These are phyloP conservation scores for Takifugu flavidus DNA, from an alignment of 2,113 vertebrate species.

Conservation along the genomic window DNA sequence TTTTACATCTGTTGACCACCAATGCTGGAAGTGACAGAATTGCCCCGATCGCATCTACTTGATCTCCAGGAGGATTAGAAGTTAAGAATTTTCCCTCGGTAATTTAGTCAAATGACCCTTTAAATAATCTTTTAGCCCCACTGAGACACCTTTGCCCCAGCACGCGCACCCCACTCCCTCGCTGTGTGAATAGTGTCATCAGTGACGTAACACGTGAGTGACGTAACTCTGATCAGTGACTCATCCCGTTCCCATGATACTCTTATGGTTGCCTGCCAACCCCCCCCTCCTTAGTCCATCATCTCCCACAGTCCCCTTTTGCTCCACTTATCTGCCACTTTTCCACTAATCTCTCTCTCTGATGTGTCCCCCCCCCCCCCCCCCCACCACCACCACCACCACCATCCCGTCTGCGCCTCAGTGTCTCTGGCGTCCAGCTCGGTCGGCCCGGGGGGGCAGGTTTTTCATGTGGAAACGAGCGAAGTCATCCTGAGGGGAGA, in stretches of 20 bases:
- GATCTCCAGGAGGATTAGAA: no score
- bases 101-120: no score
- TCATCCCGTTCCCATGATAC: conserved; percentile 37
- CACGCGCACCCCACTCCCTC: neutral
- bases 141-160: conserved; percentile 9
- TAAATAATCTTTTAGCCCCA: no score
- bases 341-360: conserved; percentile 26
- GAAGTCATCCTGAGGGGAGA: conserved; percentile 91
- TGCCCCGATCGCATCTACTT: no score
- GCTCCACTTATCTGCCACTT: conserved; percentile 33
- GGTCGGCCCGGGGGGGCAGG: conserved; percentile 91
- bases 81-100: no score
- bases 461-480: conserved; percentile 90
- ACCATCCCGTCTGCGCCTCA: conserved; percentile 46
- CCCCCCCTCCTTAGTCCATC: conserved; percentile 11
- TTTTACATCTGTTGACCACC: no score
- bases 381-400: neutral
- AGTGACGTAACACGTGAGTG: conserved; percentile 34
- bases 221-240: conserved; percentile 41
- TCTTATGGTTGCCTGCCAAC: conserved; percentile 21
- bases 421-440: conserved; percentile 94
- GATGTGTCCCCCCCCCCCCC: conserved; percentile 16
- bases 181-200: conserved; percentile 25
- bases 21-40: no score
- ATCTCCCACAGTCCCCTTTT: conserved; percentile 24